Conservation (phyloP, 2,797 vertebrate species). For the Tarsius wallacei region DNA sequence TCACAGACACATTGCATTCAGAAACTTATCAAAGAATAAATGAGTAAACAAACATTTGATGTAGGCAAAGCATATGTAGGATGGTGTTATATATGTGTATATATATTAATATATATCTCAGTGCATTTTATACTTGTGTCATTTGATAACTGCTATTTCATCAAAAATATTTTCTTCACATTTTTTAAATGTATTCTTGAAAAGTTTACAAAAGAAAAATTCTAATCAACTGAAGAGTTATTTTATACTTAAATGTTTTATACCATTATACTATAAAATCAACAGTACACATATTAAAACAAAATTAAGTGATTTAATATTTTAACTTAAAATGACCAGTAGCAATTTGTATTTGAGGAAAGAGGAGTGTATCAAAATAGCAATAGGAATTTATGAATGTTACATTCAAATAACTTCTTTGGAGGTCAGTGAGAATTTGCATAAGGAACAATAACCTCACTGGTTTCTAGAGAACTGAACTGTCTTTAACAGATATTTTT, state of each 20-base stretch:
- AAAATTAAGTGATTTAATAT: neutral
- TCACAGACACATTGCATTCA: neutral
- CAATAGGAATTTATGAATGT: neutral
- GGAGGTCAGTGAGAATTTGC: conserved; percentile 33
- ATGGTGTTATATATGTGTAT: no score
- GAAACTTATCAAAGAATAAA: neutral
- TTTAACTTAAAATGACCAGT: neutral
- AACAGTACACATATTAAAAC: neutral
- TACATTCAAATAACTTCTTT: conserved; percentile 46
- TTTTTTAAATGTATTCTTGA: neutral
- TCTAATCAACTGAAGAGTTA: neutral
- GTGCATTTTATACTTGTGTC: neutral
- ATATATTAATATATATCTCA: neutral
- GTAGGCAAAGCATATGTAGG: neutral
- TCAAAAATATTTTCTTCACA: neutral
- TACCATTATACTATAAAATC: neutral
- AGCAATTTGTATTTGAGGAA: neutral
- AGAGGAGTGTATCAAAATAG: neutral
- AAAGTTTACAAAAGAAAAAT: neutral
- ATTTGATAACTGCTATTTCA: neutral
- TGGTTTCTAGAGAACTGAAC: neutral
- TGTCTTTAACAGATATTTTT: neutral
- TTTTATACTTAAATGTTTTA: neutral
- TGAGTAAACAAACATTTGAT: neutral
- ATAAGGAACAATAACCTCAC: neutral